Base-by-base conservation (phyloP, 2,888 invertebrate species). In the Mesochorus sp. region DNA sequence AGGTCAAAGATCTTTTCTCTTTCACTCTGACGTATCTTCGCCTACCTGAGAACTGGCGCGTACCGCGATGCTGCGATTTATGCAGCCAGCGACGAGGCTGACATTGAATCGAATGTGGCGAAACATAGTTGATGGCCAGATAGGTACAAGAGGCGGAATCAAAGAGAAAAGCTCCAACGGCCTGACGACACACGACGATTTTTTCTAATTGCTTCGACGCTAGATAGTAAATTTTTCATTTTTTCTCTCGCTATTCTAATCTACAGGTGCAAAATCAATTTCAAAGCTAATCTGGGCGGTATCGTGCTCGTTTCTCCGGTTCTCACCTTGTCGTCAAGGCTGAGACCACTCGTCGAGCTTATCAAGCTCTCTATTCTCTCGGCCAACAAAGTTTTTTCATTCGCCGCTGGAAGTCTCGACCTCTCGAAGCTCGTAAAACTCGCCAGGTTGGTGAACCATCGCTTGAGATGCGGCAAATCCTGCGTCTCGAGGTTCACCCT, bases 391-490 rank as follows among this genome's bases (percentile, higher is more conserved):
- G 92, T 91, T 91, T 72, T 74, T 71, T 88, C 84, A 84, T 88
- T 83, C 79, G 88, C 85, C 81, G 82, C 73, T 82, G 90, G 90
- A 84, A 94, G 93, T 80, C 88, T 85, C 79, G 86, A 87, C 86
- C 91, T 91, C 87, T 94, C 94, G 76, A 88, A 88, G 80, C 89
- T 89, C 87, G 91, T 92, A 90, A 93, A 94, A 91, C 93, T 94
- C 90, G 91, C 89, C 90, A 94, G 93, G 91, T 94, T 94, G 89
- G 91, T 88, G 90, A 92, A 93, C 94, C 94, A 94, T 90, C 94
- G 92, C 86, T 91, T 91, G 81, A 94, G 87, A 87, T 93, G 88
- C 67, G 88, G 88, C 88, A 91, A 93, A 80, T 90, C 91, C 62
- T 88, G 84, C 76, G 92, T 88, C 84, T 91, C 89, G 82, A 89